phyloP scores from a whole-genome alignment of 2,888 invertebrate species.

The Xestia rhomboidea region DNA sequence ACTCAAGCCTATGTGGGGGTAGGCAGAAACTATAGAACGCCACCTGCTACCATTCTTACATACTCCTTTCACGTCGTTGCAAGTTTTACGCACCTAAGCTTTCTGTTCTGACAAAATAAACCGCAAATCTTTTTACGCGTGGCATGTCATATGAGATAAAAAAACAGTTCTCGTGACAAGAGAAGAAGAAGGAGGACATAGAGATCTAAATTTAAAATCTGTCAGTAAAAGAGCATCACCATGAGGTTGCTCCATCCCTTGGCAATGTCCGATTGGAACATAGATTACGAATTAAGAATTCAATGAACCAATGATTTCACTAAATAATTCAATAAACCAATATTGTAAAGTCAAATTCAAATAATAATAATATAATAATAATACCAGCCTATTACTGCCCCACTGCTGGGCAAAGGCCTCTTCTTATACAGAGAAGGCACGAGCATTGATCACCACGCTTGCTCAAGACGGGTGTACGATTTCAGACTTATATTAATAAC shows the following conservation, averaged over 20 bases:
- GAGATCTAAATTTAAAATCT: background rate
- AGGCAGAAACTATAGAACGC: background rate
- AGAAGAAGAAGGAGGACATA: background rate
- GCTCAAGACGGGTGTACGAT: too few relatives aligned
- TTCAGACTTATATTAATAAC: too few relatives aligned
- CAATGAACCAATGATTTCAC: background rate
- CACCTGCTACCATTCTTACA: background rate
- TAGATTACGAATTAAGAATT: background rate
- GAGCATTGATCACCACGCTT: too few relatives aligned
- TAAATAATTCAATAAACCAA: background rate
- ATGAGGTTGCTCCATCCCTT: background rate
- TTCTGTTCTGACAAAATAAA: background rate
- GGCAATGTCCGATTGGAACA: background rate
- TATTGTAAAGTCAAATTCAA: background rate
- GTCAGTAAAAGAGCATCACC: background rate
- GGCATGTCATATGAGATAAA: background rate
- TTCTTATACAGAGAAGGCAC: too few relatives aligned
- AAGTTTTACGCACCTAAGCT: background rate
- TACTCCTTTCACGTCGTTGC: background rate
- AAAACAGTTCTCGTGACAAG: background rate
- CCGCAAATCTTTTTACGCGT: too few relatives aligned
- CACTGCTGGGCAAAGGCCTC: too few relatives aligned
- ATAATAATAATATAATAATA: too few relatives aligned
- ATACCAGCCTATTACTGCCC: too few relatives aligned
- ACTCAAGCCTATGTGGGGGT: background rate